Evolutionary conservation across 1,140 invertebrate genomes (phyloP).

Genomic region (Carposina sasakii): DNA sequence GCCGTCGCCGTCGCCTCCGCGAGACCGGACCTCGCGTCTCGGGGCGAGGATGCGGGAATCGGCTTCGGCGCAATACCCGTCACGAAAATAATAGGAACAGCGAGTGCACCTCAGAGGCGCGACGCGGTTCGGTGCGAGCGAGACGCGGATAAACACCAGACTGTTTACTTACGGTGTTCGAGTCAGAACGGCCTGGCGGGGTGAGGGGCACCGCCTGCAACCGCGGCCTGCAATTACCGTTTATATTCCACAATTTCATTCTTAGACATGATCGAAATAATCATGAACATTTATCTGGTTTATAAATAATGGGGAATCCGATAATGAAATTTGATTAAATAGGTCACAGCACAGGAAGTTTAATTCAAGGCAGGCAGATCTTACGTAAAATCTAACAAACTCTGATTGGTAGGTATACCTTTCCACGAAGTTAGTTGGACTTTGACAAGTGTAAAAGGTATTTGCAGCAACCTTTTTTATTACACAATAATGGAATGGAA

Average conservation of each 20-base stretch:
- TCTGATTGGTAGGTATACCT: too few species aligned
- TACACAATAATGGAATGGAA: too few species aligned
- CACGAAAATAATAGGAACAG: conserved; percentile 72
- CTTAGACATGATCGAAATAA: conserved; percentile 41
- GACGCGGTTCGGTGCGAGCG: conserved; percentile 67
- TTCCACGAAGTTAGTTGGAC: too few species aligned
- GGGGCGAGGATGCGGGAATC: conserved; percentile 71
- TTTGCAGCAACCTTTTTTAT: too few species aligned
- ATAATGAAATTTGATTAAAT: too few species aligned
- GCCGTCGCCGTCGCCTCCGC: conserved; percentile 62
- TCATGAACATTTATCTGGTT: too few species aligned
- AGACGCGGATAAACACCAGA: conserved; percentile 72
- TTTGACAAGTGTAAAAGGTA: too few species aligned
- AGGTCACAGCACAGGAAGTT: too few species aligned
- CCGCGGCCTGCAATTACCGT: conserved; percentile 67
- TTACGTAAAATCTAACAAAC: too few species aligned
- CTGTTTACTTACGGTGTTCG: conserved; percentile 71
- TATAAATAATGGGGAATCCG: too few species aligned
- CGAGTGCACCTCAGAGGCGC: conserved; percentile 70
- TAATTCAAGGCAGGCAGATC: too few species aligned
- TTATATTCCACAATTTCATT: conserved; percentile 60
- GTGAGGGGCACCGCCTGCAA: conserved; percentile 61
- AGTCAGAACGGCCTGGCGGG: conserved; percentile 50
- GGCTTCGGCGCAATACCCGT: conserved; percentile 72
- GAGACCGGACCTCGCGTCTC: conserved; percentile 69